phyloP scores from a whole-genome alignment of 2,797 vertebrate genomes.

The Oreochromis mossambicus region DNA sequence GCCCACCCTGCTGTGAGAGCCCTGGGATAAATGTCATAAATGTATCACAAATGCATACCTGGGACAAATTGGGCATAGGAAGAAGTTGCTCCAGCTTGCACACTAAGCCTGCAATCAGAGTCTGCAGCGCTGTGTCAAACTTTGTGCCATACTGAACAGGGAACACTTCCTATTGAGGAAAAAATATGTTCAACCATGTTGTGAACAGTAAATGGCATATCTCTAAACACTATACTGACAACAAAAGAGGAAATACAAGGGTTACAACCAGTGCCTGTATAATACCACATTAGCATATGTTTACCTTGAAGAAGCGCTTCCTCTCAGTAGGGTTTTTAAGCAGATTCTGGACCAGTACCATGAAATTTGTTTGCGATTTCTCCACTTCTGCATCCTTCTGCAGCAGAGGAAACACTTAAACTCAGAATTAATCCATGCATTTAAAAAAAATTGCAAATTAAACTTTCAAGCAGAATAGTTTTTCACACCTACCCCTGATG shows the following conservation, averaged over 20 bases:
- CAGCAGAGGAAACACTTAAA: background rate
- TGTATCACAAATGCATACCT: conserved; percentile 44
- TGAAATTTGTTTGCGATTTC: conserved; percentile 73
- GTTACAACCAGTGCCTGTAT: background rate
- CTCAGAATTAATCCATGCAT: background rate
- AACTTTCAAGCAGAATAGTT: background rate
- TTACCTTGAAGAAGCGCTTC: conserved; percentile 75
- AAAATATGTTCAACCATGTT: background rate
- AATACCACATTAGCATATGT: background rate
- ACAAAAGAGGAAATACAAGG: background rate
- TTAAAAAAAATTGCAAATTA: background rate
- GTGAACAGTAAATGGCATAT: background rate
- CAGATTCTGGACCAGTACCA: conserved; percentile 75
- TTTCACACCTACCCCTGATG: conserved; percentile 39
- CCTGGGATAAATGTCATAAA: background rate
- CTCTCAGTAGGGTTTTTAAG: conserved; percentile 67
- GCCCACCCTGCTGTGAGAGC: background rate
- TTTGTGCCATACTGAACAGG: conserved; percentile 78
- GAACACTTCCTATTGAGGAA: conserved; percentile 72
- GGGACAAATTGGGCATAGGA: conserved; percentile 74
- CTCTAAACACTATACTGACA: background rate
- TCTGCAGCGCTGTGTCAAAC: conserved; percentile 79
- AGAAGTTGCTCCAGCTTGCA: conserved; percentile 81
- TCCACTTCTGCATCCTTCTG: conserved; percentile 70
- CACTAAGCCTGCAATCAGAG: conserved; percentile 81